A percentile compares a stretch with the other conserved stretches of the same genome.
These are phyloP conservation scores for Falco columbarius DNA, from an alignment of 2,797 vertebrate species.

Conservation along the genomic window DNA sequence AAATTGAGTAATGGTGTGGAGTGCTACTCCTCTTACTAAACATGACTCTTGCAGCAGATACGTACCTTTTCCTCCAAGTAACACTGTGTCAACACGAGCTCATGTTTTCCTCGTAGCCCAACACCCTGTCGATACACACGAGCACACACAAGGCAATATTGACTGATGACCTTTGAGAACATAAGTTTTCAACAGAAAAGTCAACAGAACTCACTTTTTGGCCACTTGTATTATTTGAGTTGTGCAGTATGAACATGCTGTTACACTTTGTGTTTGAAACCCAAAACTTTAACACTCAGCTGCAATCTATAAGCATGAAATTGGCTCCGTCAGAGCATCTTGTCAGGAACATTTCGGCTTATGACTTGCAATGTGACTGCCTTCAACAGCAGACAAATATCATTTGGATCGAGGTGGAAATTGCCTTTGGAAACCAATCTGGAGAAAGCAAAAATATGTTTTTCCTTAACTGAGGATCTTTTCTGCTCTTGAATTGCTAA, in stretches of 20 bases:
- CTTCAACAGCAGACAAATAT: not conserved
- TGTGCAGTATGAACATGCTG: slow-evolving; percentile 56
- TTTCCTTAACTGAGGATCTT: not conserved
- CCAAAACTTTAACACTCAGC: slow-evolving; percentile 22
- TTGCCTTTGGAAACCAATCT: not conserved
- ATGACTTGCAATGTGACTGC: not conserved
- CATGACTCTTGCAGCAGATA: slow-evolving; percentile 21
- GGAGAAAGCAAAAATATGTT: not conserved
- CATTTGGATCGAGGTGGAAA: not conserved
- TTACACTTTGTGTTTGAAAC: slow-evolving; percentile 28
- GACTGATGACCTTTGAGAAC: slow-evolving; percentile 33
- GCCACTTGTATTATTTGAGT: slow-evolving; percentile 57
- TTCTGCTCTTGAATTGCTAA: not conserved
- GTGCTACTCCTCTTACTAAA: slow-evolving; percentile 31
- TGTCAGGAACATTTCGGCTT: not conserved
- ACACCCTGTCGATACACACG: not conserved
- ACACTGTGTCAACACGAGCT: slow-evolving; percentile 61
- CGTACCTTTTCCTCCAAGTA: slow-evolving; percentile 45
- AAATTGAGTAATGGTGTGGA: not conserved
- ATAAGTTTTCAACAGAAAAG: slow-evolving; percentile 44
- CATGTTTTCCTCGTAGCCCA: not conserved
- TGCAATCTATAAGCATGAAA: not conserved
- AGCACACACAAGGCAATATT: not conserved
- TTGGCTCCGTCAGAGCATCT: not conserved
- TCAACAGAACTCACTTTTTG: slow-evolving; percentile 61